Base-by-base conservation (phyloP, 2,888 invertebrate species). In the Teleogryllus oceanicus region DNA sequence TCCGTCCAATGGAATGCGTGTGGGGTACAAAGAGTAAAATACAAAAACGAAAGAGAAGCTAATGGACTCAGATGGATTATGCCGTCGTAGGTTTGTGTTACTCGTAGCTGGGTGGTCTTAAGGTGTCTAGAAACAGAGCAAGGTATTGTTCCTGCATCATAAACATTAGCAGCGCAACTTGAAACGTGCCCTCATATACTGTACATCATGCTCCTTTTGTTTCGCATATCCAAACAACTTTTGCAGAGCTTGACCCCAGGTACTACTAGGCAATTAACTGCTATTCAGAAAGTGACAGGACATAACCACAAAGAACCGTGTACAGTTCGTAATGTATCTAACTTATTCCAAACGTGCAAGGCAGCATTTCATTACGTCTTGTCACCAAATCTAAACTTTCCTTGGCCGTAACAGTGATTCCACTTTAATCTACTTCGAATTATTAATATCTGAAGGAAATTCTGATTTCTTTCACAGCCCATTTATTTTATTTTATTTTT, bases 81-180 rank as follows among this genome's bases (percentile, higher is more conserved):
- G 37, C 37, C 37, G 37, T n/a, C 13, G 62, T 62, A 62, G n/a
- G 62, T 62, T 62, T 62, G 62, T n/a, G 62, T 62, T n/a, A 62
- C n/a, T 18, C 62, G n/a, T 62, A n/a, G 62, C 62, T 62, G 62
- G 62, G 62, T 62, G 62, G 62, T 62, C 62, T 62, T 62, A 62
- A 62, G 62, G 62, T 62, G 62, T 62, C 62, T 62, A 62, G 13
- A 62, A 62, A 13, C 62, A 62, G 62, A 62, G 62, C 62, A 62
- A 37, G 62, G 62, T 62, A 62, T 62, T 62, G 62, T 62, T 62
- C 62, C n/a, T 13, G 62, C 13, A 13, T 62, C 62, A n/a, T 62
- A 62, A 62, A 62, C 62, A 16, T 62, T 62, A 18, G n/a, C 62
- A 18, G 62, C 62, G 62, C 11, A 62, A 62, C 62, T 62, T n/a